Evolutionary conservation across 2,888 invertebrate species (phyloP), one percentile per base, ranked within the genome.

Genomic region (Cenopis cana): DNA sequence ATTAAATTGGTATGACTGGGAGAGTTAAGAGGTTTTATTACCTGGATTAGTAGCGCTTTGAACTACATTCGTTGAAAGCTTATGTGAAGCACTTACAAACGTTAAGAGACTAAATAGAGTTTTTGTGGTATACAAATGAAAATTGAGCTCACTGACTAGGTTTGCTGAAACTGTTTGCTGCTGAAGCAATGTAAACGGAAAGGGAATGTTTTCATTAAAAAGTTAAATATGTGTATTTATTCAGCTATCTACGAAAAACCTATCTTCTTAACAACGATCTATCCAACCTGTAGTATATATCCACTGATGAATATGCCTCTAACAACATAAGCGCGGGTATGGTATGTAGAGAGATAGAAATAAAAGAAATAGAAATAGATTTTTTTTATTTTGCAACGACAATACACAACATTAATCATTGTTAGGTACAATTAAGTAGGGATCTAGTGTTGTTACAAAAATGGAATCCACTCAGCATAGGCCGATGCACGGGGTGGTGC

Each of bases 81-180:
- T 64, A 64, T 64, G 20, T 62, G 24, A 18, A 54, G 54, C 64
- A 64, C 64, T 64, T 38, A 64, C 38, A 24, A n/a, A 54, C 38
- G 64, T 10, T 54, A 64, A 52, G 36, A 9, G 52, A 14, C 18
- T 52, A 54, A 50, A 64, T 38, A 18, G 20, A 24, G 64, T 64
- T 64, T 54, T 64, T 64, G 64, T 14, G 62, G 38, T 64, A 24
- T 18, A 64, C 18, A 50, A 36, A 36, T 62, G n/a, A 12, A 64
- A 24, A 64, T 54, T 52, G 17, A 52, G n/a, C 33, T 33, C 0
- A 1, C 8, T n/a, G n/a, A 10, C 4, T 20, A 29, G 9, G 29
- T 29, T 55, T 29, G 29, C 24, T 55, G 29, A 29, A n/a, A 12
- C 9, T 24, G 55, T 55, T 55, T 55, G n/a, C 52, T 12, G 29